Evolutionary conservation across 2,888 invertebrate genomes (phyloP), one percentile per base, ranked within the genome.

Genomic region (Callimorpha dominula): DNA sequence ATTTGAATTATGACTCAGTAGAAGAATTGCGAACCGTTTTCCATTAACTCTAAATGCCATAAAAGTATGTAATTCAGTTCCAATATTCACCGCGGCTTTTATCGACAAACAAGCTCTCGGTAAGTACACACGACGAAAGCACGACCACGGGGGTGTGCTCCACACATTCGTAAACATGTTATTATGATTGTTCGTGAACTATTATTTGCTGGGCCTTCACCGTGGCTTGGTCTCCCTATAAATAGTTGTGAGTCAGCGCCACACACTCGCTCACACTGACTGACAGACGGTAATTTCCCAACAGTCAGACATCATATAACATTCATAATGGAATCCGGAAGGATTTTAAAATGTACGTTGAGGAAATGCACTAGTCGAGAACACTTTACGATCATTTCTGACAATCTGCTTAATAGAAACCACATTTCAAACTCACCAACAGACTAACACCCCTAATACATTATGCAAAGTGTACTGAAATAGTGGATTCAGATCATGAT

Each of bases 291-390:
- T 80, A 77, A 85, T 83, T 83, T 78, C 78, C 85, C 81, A 74
- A 68, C 79, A 79, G 78, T 79, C 85, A 81, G 83, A 81, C 85
- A 80, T 82, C 85, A 85, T 88, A 87, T 88, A 87, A 88, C 83
- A 85, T 88, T 88, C 85, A 88, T 90, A 88, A 88, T 86, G 82
- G 84, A 85, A 80, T 85, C 82, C 87, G 88, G 87, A 88, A 88
- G 84, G 85, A 86, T 87, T 89, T 86, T 83, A 87, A 87, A 89
- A 86, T 82, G 74, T 67, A 66, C 74, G 83, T 78, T 77, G 83
- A 84, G 85, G 88, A 89, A 87, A 86, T 87, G 82, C 80, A 81
- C 81, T 84, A 78, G 82, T 82, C 81, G 17, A 72, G 77, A 66
- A 70, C n/a, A 72, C 54, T 83, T 85, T 78, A 85, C 80, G 80